Conservation (phyloP, 2,888 invertebrate species). For the Drosophila colorata region DNA sequence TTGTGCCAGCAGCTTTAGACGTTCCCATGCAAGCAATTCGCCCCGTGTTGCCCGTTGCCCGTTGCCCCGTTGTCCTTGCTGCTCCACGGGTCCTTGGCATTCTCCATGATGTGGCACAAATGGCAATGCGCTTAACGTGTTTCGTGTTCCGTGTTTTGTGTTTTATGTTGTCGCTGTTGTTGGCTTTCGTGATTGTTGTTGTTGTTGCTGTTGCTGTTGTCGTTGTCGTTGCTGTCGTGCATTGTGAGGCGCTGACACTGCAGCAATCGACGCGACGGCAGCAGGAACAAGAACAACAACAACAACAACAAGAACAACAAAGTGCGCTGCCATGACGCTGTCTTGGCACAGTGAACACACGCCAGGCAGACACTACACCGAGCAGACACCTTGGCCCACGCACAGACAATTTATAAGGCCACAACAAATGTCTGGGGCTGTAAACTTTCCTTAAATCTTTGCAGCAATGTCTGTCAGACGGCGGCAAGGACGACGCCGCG, state of each 20-base stretch:
- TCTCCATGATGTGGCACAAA: constrained; percentile 75
- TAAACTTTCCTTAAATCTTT: constrained; percentile 78
- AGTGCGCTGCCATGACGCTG: constrained; percentile 39
- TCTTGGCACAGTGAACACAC: constrained; percentile 32
- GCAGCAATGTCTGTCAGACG: constrained; percentile 61
- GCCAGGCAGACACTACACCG: constrained; percentile 18
- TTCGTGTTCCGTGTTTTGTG: constrained; percentile 70
- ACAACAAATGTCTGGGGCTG: constrained; percentile 81
- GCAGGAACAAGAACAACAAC: constrained; percentile 35
- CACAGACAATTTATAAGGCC: constrained; percentile 80
- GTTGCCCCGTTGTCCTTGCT: constrained; percentile 30
- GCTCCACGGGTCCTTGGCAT: constrained; percentile 60
- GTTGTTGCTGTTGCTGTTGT: constrained; percentile 21
- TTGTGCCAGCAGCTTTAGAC: constrained; percentile 65
- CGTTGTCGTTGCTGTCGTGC: constrained; percentile 49
- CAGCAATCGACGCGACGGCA: constrained; percentile 66
- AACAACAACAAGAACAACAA: constrained; percentile 18
- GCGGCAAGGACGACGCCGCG: constrained; percentile 59
- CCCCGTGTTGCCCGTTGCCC: constrained; percentile 11
- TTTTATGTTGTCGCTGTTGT: constrained; percentile 65
- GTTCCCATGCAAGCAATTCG: constrained; percentile 54
- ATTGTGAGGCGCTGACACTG: constrained; percentile 65
- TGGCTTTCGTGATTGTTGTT: constrained; percentile 39
- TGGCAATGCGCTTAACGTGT: constrained; percentile 79
- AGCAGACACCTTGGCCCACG: constrained; percentile 76